A percentile compares a stretch with the other conserved stretches of the same genome.
These are phyloP conservation scores for Pangasius krempfi DNA, from an alignment of 2,797 vertebrate genomes.

Conservation along the genomic window DNA sequence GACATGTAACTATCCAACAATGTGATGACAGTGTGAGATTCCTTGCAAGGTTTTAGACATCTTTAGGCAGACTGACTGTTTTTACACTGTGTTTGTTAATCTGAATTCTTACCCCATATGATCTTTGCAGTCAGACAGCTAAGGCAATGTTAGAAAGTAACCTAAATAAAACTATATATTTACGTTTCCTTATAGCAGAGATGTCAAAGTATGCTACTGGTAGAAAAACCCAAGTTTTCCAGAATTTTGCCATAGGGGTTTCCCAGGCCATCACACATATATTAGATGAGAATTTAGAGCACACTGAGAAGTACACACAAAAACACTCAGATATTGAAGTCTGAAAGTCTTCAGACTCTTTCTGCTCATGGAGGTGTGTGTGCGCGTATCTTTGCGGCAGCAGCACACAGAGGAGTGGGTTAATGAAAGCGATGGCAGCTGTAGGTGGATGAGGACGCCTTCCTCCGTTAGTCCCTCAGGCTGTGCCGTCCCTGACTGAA, in stretches of 20 bases:
- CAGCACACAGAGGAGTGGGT: slow-evolving; percentile 36
- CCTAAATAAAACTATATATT: neutral
- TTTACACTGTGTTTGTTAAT: neutral
- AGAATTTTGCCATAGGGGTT: neutral
- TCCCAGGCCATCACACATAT: neutral
- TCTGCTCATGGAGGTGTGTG: neutral
- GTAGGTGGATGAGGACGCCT: slow-evolving; percentile 67
- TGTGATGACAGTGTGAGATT: neutral
- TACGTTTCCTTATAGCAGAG: neutral
- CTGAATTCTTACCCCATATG: neutral
- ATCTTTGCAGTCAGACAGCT: neutral
- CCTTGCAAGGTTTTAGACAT: too few species aligned
- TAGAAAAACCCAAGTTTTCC: neutral
- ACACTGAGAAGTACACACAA: neutral
- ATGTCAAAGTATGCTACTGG: neutral
- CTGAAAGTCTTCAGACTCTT: neutral
- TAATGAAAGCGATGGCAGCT: slow-evolving; percentile 63
- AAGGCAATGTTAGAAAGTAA: neutral
- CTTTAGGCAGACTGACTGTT: neutral
- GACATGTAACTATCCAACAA: neutral
- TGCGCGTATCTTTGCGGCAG: neutral
- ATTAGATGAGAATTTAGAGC: neutral
- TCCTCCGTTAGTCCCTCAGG: slow-evolving; percentile 73
- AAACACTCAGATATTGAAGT: neutral
- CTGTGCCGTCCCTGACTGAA: slow-evolving; percentile 66